Conservation (phyloP, 2,797 vertebrate genomes). For the Lepidocolaptes lacrymiger region DNA sequence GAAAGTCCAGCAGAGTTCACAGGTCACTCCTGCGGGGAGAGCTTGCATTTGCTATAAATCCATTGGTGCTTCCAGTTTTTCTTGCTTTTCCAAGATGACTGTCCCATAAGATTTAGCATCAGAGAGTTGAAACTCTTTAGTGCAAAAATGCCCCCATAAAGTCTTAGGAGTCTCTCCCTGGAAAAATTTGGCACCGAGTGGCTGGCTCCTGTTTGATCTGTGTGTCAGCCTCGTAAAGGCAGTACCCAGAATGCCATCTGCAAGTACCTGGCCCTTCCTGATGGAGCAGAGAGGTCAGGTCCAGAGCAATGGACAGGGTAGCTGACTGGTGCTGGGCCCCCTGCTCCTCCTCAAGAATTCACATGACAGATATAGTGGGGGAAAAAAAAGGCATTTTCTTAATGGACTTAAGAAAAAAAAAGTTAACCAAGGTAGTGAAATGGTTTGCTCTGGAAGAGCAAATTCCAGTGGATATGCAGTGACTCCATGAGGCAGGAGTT, state of each 20-base stretch:
- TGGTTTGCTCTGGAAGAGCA: neutral
- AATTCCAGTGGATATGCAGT: neutral
- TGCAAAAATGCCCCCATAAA: slow-evolving; percentile 51
- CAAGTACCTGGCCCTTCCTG: slow-evolving; percentile 42
- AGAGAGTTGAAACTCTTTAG: slow-evolving; percentile 66
- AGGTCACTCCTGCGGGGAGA: neutral
- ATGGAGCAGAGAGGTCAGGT: slow-evolving; percentile 13
- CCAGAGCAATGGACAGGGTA: neutral
- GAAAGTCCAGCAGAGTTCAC: slow-evolving; percentile 9
- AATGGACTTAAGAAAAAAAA: neutral
- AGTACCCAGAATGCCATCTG: slow-evolving; percentile 24
- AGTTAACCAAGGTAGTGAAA: neutral
- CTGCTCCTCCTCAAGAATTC: slow-evolving; percentile 23
- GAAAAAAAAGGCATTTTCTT: slow-evolving; percentile 17
- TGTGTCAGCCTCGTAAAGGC: neutral
- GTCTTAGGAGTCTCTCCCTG: slow-evolving; percentile 15
- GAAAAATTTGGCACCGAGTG: slow-evolving; percentile 74
- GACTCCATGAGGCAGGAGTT: neutral
- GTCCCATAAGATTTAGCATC: neutral
- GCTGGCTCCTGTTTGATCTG: slow-evolving; percentile 23
- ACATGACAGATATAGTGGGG: neutral
- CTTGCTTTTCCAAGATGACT: slow-evolving; percentile 5
- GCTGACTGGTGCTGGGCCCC: neutral
- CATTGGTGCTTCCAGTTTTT: neutral
- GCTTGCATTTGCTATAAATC: neutral